Evolutionary conservation across 2,797 vertebrate genomes (phyloP).

Genomic region (Bufotes viridis): DNA sequence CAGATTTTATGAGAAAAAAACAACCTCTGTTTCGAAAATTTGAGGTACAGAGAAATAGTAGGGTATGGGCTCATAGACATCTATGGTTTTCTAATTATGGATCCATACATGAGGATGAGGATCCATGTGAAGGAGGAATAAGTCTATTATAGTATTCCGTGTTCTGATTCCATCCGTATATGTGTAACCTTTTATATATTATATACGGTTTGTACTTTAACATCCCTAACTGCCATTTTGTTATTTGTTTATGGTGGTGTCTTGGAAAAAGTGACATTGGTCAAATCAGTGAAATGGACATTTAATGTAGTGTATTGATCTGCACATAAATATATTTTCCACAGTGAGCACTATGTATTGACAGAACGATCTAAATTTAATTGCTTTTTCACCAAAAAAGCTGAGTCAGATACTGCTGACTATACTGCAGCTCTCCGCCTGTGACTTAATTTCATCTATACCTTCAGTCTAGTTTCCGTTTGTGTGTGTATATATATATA

Average conservation of each 20-base stretch:
- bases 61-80: neutral
- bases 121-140: neutral
- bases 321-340: constrained; percentile 44
- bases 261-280: constrained; percentile 22
- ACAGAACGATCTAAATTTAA: constrained; percentile 38
- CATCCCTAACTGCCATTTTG: neutral
- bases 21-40: too few relatives aligned
- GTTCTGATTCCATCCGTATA: neutral
- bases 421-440: neutral
- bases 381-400: constrained; percentile 36
- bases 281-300: constrained; percentile 46
- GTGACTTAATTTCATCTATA: constrained; percentile 10
- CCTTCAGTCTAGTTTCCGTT: neutral
- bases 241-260: constrained; percentile 17
- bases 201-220: neutral
- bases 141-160: neutral
- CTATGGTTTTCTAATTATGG: neutral
- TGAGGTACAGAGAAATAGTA: neutral
- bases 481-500: neutral
- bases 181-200: neutral
- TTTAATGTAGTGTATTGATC: constrained; percentile 49
- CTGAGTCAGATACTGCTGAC: constrained; percentile 40
- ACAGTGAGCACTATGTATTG: constrained; percentile 42
- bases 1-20: neutral
- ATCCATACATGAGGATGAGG: neutral